Base-by-base conservation (phyloP, 2,888 invertebrate species). In the Caenorhabditis sp. region DNA sequence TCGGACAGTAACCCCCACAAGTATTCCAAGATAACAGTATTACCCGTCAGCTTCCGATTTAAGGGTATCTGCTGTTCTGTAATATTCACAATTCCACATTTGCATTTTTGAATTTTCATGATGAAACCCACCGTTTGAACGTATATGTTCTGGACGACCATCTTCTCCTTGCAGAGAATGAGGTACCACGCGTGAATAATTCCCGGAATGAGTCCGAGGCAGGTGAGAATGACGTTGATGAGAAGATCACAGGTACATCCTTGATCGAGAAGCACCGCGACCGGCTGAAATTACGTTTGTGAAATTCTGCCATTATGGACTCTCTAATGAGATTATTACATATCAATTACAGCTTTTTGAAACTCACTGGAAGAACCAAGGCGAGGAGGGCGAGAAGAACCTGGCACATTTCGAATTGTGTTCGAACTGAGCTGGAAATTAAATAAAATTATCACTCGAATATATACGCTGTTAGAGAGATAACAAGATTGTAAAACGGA, bases 121-220 rank as follows among this genome's bases (percentile, higher is more conserved):
- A n/a, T n/a, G n/a, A 8, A 41, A 84, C 83, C 80, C 16, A 84
- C 84, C 14, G 79, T 59, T 35, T 75, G 75, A 6, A 84, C 63
- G 63, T 84, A 84, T 68, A 84, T 58, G 68, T 84, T 80, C 28
- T 75, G 75, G 16, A 79, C 35, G 26, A 58, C 35, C 0, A 47
- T 35, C 22, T 76, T 75, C 73, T 84, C 76, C 59, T 66, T 76
- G 68, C 76, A 84, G 28, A 82, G 69, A 28, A 85, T 79, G 38
- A 85, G 7, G 47, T 82, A 85, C 72, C 75, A 80, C 10, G 85
- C 85, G 59, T 85, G 82, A 24, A 85, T 82, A 41, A 82, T 56
- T 28, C 90, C 16, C 0, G 85, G 85, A 35, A 82, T 74, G 1
- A 66, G 0, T 10, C 59, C 72, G 24, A 85, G 77, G 14, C 31